These are phyloP conservation scores for Pentamera pediparva DNA, from an alignment of 53 echinoderm and acorn worm genomes.

Conservation along the genomic window DNA sequence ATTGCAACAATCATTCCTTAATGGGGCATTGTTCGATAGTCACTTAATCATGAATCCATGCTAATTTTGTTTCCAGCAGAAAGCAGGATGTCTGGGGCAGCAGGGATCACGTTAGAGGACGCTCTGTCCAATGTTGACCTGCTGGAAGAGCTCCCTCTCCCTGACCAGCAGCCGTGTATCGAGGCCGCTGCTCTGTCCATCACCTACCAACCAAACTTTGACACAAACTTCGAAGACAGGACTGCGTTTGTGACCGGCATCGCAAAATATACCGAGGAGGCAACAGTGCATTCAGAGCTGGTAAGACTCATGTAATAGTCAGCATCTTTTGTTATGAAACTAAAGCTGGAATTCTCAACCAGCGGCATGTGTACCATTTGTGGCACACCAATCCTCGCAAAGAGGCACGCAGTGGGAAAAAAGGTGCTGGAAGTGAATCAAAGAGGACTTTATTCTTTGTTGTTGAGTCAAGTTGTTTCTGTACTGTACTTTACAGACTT, in stretches of 20 bases:
- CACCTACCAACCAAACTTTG: constrained; percentile 97
- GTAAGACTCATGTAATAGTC: constrained; percentile 36
- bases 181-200: constrained; percentile 95
- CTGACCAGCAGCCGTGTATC: constrained; percentile 98
- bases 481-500: too few relatives aligned
- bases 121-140: constrained; percentile 98
- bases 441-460: too few relatives aligned
- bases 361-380: background rate
- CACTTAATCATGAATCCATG: background rate
- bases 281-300: constrained; percentile 95
- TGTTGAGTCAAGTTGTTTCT: too few relatives aligned
- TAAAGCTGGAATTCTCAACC: background rate
- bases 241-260: constrained; percentile 96
- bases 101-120: constrained; percentile 78
- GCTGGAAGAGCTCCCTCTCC: constrained; percentile 89
- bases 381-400: background rate
- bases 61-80: background rate
- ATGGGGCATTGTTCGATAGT: too few relatives aligned
- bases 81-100: constrained; percentile 35
- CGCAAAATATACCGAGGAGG: constrained; percentile 97
- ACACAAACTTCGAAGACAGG: constrained; percentile 98
- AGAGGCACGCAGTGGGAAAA: too few relatives aligned
- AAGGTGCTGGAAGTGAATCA: too few relatives aligned
- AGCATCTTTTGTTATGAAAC: background rate
- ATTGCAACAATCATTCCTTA: too few relatives aligned